Base-by-base conservation (phyloP, 2,888 invertebrate species). In the Halictus ligatus region DNA sequence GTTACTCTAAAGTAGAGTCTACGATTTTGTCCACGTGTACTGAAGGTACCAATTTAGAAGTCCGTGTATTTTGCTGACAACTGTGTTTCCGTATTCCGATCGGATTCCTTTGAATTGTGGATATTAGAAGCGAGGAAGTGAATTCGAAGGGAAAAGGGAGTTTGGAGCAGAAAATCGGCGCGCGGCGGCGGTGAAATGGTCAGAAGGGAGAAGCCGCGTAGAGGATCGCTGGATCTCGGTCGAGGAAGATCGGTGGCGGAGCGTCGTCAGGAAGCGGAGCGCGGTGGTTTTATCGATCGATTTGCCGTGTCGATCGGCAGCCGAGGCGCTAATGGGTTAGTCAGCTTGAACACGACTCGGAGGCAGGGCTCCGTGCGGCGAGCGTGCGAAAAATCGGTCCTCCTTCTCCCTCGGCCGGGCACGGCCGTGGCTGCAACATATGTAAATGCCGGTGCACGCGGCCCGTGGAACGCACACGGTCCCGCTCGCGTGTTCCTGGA, bases 271-370 rank as follows among this genome's bases (percentile, higher is more conserved):
- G 84, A 87, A 90, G 85, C 83, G 67, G 76, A 82, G 85, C 76
- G 78, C 83, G n/a, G 77, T 60, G 84, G 85, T 87, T 90, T 91
- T 90, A 90, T 91, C 92, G 90, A 89, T 91, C 89, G 85, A 89
- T 86, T 88, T 84, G 84, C 89, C 86, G 80, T 88, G 89, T 87
- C 91, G 90, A 91, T 91, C 91, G 90, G 84, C 91, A 88, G 91
- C 83, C 75, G 40, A 86, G 86, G 88, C 87, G 90, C 90, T 91
- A 91, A 91, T 91, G 91, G 91, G 87, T 91, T 91, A 91, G 88
- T 88, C 91, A 79, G 88, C 80, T 83, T 69, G 88, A 88, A 84
- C 88, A 84, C 84, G 86, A 84, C 83, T 86, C 84, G 78, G 21
- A 77, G 43, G 75, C 80, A 78, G 50, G 71, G 84, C 69, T 77